These are phyloP conservation scores for Tribolium castaneum DNA, from an alignment of 1,140 invertebrate genomes.

Conservation along the genomic window DNA sequence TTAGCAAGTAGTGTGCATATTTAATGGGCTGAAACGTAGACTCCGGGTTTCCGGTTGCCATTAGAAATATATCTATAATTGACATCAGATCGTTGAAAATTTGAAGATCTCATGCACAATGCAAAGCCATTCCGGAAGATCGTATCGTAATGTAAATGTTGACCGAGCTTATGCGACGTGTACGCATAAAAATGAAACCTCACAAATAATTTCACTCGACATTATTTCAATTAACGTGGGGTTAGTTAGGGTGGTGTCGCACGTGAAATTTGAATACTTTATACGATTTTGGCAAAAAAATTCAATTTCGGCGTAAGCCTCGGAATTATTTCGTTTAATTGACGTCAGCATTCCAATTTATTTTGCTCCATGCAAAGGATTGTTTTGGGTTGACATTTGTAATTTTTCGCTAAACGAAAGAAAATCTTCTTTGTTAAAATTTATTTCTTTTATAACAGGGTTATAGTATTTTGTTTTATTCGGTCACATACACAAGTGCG, in stretches of 20 bases:
- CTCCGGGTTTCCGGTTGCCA: background rate
- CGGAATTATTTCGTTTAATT: slow-evolving; percentile 24
- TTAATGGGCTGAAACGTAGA: background rate
- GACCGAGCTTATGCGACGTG: slow-evolving; percentile 6
- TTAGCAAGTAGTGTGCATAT: background rate
- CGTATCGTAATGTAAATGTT: slow-evolving; percentile 35
- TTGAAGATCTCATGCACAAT: slow-evolving; percentile 36
- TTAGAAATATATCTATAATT: slow-evolving; percentile 42
- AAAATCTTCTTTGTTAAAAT: slow-evolving; percentile 12
- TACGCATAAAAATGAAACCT: slow-evolving; percentile 3
- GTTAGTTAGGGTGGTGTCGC: background rate
- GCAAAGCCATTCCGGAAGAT: slow-evolving; percentile 43
- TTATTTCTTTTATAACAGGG: slow-evolving; percentile 20
- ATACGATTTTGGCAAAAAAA: background rate
- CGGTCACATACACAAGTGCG: slow-evolving; percentile 34
- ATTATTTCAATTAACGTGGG: slow-evolving; percentile 34
- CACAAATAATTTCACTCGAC: slow-evolving; percentile 5
- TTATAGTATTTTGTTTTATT: slow-evolving; percentile 35
- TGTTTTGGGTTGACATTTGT: slow-evolving; percentile 3
- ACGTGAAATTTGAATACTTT: slow-evolving; percentile 8
- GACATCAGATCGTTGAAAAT: slow-evolving; percentile 42
- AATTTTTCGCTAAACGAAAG: slow-evolving; percentile 9
- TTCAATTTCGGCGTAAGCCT: slow-evolving; percentile 15
- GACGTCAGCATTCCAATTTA: slow-evolving; percentile 13
- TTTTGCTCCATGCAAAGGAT: slow-evolving; percentile 23